These are phyloP conservation scores for Trissolcus brochymenae DNA, from an alignment of 2,888 invertebrate genomes.

Conservation along the genomic window DNA sequence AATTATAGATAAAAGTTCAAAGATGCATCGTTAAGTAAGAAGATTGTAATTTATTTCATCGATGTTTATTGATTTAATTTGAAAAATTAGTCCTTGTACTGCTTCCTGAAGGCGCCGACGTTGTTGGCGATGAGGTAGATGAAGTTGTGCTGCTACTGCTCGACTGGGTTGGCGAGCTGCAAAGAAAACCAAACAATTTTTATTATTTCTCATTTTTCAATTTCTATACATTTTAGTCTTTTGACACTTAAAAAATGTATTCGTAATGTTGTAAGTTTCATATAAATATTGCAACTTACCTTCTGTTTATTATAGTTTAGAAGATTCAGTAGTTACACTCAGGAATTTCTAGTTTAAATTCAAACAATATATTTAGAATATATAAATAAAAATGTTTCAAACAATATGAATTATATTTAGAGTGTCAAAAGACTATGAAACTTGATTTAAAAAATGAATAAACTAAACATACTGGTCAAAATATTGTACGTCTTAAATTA, in stretches of 20 bases:
- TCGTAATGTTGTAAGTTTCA: neutral
- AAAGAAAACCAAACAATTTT: conserved; percentile 18
- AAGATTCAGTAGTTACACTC: conserved; percentile 1
- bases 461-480: too few species aligned
- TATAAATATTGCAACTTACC: conserved; percentile 24
- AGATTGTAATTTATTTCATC: conserved; percentile 26
- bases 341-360: neutral
- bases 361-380: conserved; percentile 1
- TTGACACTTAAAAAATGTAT: conserved; percentile 6
- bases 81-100: conserved; percentile 66
- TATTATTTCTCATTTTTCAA: neutral
- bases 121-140: conserved; percentile 62
- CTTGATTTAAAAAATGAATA: neutral
- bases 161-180: conserved; percentile 70
- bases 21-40: conserved; percentile 32
- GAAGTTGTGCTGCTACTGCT: conserved; percentile 61
- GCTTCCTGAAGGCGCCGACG: conserved; percentile 61
- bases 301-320: neutral
- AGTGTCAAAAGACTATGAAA: conserved; percentile 26
- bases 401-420: neutral
- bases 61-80: conserved; percentile 63
- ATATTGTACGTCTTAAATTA: too few species aligned
- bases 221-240: conserved; percentile 7
- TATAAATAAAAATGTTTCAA: neutral
- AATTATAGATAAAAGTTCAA: conserved; percentile 14